Percentiles rank a stretch among this genome's conserved stretches.
phyloP scores from a whole-genome alignment of 2,113 vertebrate genomes.

The Alouatta palliata region DNA sequence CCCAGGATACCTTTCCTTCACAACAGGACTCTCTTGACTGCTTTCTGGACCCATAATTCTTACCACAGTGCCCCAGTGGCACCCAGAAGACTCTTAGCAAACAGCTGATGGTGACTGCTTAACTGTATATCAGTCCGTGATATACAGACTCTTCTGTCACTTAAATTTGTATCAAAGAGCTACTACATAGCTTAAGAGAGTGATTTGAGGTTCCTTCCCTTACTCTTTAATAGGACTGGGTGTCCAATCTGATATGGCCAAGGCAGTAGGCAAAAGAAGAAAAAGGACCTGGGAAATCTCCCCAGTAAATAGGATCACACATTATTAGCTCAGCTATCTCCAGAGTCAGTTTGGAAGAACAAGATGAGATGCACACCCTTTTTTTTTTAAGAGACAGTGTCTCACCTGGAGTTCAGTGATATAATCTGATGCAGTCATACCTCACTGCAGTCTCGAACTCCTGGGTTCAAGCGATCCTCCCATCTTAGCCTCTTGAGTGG shows the following conservation, averaged over 20 bases:
- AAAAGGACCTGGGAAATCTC: not conserved
- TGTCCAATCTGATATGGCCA: not conserved
- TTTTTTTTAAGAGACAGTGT: too few species aligned
- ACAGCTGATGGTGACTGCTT: not conserved
- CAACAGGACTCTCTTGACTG: not conserved
- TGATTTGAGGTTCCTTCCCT: not conserved
- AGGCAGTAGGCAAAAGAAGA: not conserved
- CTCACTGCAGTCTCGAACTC: too few species aligned
- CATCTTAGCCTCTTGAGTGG: too few species aligned
- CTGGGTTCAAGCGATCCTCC: too few species aligned
- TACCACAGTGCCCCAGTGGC: not conserved
- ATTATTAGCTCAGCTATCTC: not conserved
- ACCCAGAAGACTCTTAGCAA: not conserved
- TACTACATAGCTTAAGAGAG: not conserved
- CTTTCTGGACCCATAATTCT: not conserved
- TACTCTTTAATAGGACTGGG: not conserved
- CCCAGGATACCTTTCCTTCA: not conserved
- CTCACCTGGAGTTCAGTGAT: too few species aligned
- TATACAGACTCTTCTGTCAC: not conserved
- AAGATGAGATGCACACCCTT: too few species aligned
- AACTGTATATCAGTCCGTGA: not conserved
- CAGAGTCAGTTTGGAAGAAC: not conserved
- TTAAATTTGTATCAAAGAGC: not conserved
- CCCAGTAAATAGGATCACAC: not conserved
- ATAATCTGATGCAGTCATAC: too few species aligned